Evolutionary conservation across 2,888 invertebrate genomes (phyloP).

Genomic region (Drosophila mayaguana): DNA sequence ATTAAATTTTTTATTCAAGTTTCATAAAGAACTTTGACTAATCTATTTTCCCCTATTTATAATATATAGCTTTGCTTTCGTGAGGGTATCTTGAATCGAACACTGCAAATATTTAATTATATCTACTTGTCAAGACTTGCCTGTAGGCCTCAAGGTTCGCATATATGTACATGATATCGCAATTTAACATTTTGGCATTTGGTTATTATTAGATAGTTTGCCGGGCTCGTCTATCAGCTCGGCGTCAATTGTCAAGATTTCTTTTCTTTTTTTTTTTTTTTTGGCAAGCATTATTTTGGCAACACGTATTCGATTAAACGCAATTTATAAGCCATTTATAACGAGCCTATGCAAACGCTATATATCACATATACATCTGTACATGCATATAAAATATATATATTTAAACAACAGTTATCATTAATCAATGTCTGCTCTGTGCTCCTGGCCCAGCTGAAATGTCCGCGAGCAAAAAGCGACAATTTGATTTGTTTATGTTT

Average conservation of each 20-base stretch:
- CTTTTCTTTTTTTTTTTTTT: constrained; percentile 1
- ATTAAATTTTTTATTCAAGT: background rate
- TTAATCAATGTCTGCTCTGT: constrained; percentile 54
- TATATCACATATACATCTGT: constrained; percentile 7
- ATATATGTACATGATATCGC: constrained; percentile 22
- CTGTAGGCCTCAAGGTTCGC: constrained; percentile 46
- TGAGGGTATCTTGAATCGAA: constrained; percentile 9
- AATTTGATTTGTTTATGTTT: constrained; percentile 81
- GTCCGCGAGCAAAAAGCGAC: constrained; percentile 54
- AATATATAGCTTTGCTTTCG: background rate
- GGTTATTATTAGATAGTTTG: constrained; percentile 54
- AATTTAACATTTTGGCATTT: constrained; percentile 40
- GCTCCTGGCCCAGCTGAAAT: constrained; percentile 24
- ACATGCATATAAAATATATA: constrained; percentile 2
- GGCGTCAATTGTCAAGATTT: constrained; percentile 23
- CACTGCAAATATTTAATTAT: constrained; percentile 31
- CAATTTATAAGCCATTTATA: constrained; percentile 51
- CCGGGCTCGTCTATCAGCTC: constrained; percentile 37
- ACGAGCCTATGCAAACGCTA: constrained; percentile 24
- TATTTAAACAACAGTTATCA: constrained; percentile 25
- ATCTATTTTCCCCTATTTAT: background rate
- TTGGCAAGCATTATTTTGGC: constrained; percentile 47
- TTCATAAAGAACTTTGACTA: background rate
- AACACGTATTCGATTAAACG: constrained; percentile 34
- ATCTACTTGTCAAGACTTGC: constrained; percentile 25